These are phyloP conservation scores for Morelia viridis DNA, from an alignment of 2,797 vertebrate genomes.

Conservation along the genomic window DNA sequence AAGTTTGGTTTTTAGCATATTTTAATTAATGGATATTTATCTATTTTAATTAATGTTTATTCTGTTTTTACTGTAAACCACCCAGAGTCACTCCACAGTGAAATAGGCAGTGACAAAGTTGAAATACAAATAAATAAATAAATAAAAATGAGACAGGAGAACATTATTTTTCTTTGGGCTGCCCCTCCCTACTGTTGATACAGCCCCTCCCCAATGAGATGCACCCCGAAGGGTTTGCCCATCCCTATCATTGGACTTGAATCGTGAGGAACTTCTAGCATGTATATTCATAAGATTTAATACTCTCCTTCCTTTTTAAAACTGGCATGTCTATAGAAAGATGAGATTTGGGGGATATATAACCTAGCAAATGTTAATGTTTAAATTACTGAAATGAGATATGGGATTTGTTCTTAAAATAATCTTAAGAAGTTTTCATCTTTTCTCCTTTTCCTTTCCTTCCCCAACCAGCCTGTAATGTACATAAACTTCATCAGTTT, in stretches of 20 bases:
- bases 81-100: too few relatives aligned
- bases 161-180: background rate
- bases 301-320: background rate
- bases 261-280: background rate
- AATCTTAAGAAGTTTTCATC: background rate
- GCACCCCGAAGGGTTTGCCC: background rate
- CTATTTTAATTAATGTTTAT: too few relatives aligned
- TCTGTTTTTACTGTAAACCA: too few relatives aligned
- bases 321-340: background rate
- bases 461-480: background rate
- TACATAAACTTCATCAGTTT: background rate
- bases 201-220: background rate
- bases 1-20: too few relatives aligned
- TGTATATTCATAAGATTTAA: background rate
- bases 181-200: background rate
- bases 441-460: background rate
- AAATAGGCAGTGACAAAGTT: too few relatives aligned
- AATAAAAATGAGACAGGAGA: background rate
- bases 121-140: too few relatives aligned
- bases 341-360: background rate
- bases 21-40: too few relatives aligned
- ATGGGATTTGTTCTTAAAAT: background rate
- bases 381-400: background rate
- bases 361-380: background rate
- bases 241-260: background rate